Conservation (phyloP, 2,888 invertebrate genomes). For the Diarsia brunnea region DNA sequence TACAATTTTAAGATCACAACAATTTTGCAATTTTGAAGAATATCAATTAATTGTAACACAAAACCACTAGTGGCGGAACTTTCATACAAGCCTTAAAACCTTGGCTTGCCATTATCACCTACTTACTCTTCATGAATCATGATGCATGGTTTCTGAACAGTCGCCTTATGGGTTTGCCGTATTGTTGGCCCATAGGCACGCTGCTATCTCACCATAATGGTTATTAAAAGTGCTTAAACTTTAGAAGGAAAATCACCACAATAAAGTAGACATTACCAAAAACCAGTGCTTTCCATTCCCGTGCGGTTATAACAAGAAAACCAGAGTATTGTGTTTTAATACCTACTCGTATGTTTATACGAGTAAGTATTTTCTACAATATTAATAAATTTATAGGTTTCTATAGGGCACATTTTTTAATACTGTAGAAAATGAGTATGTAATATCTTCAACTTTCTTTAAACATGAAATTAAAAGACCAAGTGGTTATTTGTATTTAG, state of each 20-base stretch:
- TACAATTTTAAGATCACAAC: conserved; percentile 1
- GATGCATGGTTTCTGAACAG: no score
- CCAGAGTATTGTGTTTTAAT: background rate
- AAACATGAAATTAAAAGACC: conserved; percentile 16
- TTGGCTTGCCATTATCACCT: no score
- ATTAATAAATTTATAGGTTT: no score
- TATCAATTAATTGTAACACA: background rate
- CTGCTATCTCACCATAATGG: background rate
- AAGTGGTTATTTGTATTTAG: background rate
- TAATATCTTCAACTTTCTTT: background rate
- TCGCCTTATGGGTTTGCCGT: no score
- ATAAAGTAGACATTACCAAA: background rate
- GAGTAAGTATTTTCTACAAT: no score
- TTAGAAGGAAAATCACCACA: background rate
- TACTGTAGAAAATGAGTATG: background rate
- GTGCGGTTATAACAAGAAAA: conserved; percentile 40
- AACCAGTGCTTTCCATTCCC: conserved; percentile 37
- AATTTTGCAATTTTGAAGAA: conserved; percentile 9
- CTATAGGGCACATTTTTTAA: background rate
- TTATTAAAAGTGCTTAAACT: conserved; percentile 2
- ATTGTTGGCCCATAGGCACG: no score
- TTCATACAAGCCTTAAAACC: no score
- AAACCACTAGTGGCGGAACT: background rate
- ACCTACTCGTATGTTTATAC: background rate
- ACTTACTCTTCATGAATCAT: no score